Evolutionary conservation across 2,113 vertebrate species (phyloP).

Genomic region (Phylloscopus whistleri): DNA sequence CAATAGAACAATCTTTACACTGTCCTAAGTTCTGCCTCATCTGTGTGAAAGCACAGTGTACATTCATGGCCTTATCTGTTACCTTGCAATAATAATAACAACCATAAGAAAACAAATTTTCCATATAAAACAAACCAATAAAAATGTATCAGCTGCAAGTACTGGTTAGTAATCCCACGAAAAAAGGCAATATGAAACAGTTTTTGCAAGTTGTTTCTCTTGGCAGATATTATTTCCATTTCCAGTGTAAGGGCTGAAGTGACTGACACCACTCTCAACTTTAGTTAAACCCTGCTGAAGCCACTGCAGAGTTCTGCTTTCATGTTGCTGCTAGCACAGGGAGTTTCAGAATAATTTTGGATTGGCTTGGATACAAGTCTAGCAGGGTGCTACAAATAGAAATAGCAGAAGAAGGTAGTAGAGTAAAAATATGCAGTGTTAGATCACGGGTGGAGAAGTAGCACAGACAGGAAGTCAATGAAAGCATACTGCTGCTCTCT

Average conservation of each 20-base stretch:
- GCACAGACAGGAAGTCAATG: neutral
- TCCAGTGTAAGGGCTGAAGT: neutral
- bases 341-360: constrained; percentile 53
- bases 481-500: neutral
- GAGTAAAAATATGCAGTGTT: constrained; percentile 34
- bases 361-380: constrained; percentile 57
- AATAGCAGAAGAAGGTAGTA: constrained; percentile 62
- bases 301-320: constrained; percentile 55
- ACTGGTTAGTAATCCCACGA: neutral
- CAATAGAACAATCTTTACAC: neutral
- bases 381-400: constrained; percentile 56
- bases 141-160: neutral
- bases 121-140: neutral
- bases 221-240: neutral
- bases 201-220: neutral
- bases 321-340: constrained; percentile 17
- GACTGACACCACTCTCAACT: neutral
- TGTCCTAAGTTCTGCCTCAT: neutral
- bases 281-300: neutral
- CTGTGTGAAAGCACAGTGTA: neutral
- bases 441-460: constrained; percentile 15
- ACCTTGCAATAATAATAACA: neutral
- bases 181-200: neutral
- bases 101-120: neutral
- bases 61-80: neutral